Evolutionary conservation across 2,888 invertebrate species (phyloP), one percentile per base, ranked within the genome.

Genomic region (Aleiodes testaceus): DNA sequence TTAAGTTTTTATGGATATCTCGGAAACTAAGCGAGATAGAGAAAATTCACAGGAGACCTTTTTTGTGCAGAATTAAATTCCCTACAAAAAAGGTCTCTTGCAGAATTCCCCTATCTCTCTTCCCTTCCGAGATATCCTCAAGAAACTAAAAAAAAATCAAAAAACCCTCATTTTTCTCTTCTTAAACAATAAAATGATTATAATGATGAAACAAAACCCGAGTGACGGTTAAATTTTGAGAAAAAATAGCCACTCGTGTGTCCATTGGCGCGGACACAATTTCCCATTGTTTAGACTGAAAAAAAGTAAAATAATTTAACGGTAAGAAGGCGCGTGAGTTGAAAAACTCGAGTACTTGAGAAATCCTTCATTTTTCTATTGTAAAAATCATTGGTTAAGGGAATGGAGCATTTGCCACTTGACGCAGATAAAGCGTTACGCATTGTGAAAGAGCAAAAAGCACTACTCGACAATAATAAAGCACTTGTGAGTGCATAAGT

Each of bases 251-350:
- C 77, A 84, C 85, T 86, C 82, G 81, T 81, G 78, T 79, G 78
- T 74, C 79, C 82, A 79, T 84, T 85, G 84, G 81, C 85, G 84
- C 82, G 85, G 81, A 83, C 82, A 81, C 82, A 83, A 84, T 84
- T 82, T 83, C 72, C 59, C 64, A 71, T 73, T 71, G 72, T 72
- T 72, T 72, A 72, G 64, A 72, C 36, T 2, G 26, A 3, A 42
- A 49, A 49, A 49, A 16, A 16, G 14, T 16, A 49, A n/a, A 16
- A 16, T 16, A 36, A 66, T 50, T 67, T 64, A 61, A 68, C 63
- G 16, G 45, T 63, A 45, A 53, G 53, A 72, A 72, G 71, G 63
- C 63, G 66, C 67, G 63, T 52, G 52, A 52, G 64, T 22, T 3
- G 26, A 66, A 63, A 47, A 44, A 22, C 45, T 20, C 18, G 59